Evolutionary conservation across 2,797 vertebrate genomes (phyloP).

Genomic region (Mycteria americana): DNA sequence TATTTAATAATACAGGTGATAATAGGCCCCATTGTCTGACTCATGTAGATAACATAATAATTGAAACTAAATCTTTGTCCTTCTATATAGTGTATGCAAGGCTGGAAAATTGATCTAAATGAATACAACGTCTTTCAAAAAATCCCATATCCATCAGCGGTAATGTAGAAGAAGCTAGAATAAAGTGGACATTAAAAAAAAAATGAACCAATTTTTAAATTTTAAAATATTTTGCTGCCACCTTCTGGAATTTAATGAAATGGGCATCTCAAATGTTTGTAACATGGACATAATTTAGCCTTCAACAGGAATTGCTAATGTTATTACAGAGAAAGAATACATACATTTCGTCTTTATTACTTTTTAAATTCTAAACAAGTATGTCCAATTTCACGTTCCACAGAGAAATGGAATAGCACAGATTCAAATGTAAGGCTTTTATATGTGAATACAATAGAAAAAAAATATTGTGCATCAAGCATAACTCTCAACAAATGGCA

Average conservation of each 20-base stretch:
- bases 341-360: background rate
- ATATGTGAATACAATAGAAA: background rate
- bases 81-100: background rate
- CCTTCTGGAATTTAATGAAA: slow-evolving; percentile 55
- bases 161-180: background rate
- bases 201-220: background rate
- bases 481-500: background rate
- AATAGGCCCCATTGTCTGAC: background rate
- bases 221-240: slow-evolving; percentile 71
- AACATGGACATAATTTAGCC: background rate
- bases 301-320: background rate
- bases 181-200: background rate
- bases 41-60: background rate
- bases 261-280: background rate
- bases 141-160: background rate
- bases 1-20: background rate
- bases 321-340: background rate
- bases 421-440: background rate
- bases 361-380: background rate
- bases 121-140: background rate
- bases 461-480: background rate
- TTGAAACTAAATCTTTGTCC: background rate
- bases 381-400: background rate
- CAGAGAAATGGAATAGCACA: background rate
- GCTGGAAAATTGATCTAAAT: background rate